Conservation (phyloP, 2,797 vertebrate species). For the Remorina albescens region DNA sequence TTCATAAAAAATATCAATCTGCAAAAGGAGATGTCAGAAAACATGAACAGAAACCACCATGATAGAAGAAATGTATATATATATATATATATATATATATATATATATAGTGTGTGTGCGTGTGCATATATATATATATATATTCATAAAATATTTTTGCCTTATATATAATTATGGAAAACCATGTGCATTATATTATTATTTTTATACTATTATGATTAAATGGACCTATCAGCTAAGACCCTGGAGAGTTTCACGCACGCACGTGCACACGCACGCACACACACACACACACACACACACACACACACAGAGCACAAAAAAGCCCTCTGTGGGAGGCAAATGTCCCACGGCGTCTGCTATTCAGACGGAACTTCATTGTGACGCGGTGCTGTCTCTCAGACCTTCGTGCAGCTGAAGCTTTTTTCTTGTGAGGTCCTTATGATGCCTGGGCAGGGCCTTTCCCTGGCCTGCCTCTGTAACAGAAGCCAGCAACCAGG, state of each 20-base stretch:
- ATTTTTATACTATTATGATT: conserved; percentile 7
- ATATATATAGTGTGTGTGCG: no score
- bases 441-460: conserved; percentile 63
- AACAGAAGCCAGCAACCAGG: conserved; percentile 67
- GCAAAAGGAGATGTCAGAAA: conserved; percentile 74
- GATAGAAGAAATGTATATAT: conserved; percentile 33
- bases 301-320: neutral
- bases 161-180: no score
- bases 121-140: neutral
- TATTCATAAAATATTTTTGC: no score
- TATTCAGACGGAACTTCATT: conserved; percentile 65
- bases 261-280: neutral
- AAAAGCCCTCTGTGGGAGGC: conserved; percentile 52
- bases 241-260: conserved; percentile 7
- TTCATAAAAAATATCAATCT: conserved; percentile 73
- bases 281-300: no score
- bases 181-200: no score
- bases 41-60: conserved; percentile 71
- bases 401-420: conserved; percentile 44
- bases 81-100: neutral
- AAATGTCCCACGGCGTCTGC: conserved; percentile 57
- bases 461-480: conserved; percentile 59
- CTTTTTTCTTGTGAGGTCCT: conserved; percentile 62
- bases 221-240: conserved; percentile 5
- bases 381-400: conserved; percentile 55